A percentile compares a stretch with the other conserved stretches of the same genome.
These are phyloP conservation scores for Rafetus swinhoei DNA, from an alignment of 2,113 vertebrate species.

Conservation along the genomic window DNA sequence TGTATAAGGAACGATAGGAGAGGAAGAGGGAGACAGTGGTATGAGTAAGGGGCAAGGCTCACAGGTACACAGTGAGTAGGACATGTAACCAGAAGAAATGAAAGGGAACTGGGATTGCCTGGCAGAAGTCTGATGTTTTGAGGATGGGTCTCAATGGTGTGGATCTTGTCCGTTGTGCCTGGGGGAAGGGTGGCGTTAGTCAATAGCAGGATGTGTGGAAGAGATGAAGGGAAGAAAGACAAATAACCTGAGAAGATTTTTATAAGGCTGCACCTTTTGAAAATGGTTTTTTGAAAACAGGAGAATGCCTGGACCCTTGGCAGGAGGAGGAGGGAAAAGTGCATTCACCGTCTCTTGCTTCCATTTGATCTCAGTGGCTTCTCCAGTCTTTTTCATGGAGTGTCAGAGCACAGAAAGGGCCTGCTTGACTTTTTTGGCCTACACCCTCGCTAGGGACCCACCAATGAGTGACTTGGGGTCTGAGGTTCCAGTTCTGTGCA, in stretches of 20 bases:
- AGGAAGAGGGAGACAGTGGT: neutral
- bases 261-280: neutral
- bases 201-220: neutral
- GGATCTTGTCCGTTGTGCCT: neutral
- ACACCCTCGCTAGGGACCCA: neutral
- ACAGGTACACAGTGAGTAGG: neutral
- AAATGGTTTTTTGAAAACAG: neutral
- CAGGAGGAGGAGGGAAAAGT: neutral
- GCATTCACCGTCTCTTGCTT: neutral
- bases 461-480: slow-evolving; percentile 47
- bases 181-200: neutral
- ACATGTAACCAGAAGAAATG: neutral
- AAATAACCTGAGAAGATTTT: neutral
- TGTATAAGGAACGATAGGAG: neutral
- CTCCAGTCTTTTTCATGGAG: neutral
- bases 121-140: neutral
- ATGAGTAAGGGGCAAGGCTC: neutral
- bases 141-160: neutral
- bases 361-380: neutral
- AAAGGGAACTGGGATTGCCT: neutral
- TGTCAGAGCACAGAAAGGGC: neutral
- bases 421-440: neutral
- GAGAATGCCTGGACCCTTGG: neutral
- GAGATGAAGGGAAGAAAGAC: neutral
- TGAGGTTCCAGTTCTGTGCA: slow-evolving; percentile 27